phyloP scores from a whole-genome alignment of 2,113 vertebrate genomes.

The Carassius gibelio region DNA sequence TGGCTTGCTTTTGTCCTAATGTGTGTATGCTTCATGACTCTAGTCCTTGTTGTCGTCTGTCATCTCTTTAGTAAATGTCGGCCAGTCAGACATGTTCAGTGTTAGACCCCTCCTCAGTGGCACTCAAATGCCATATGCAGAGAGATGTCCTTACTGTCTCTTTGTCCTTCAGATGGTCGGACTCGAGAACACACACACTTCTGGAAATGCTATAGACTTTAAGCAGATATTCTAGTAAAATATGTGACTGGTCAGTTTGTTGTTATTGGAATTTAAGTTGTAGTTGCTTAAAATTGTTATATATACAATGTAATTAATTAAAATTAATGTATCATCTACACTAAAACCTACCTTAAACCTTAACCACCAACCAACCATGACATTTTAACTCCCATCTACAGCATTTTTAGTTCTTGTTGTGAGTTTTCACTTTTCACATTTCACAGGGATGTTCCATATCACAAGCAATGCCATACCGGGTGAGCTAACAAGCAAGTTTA shows the following conservation, averaged over 20 bases:
- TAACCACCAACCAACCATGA: too few species aligned
- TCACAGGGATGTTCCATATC: too few species aligned
- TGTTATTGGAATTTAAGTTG: too few species aligned
- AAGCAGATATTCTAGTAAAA: neutral
- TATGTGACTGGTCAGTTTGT: too few species aligned
- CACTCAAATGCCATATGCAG: slow-evolving; percentile 42
- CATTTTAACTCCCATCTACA: too few species aligned
- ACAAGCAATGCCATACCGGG: neutral
- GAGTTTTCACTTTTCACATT: too few species aligned
- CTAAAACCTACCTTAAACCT: too few species aligned
- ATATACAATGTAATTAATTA: too few species aligned
- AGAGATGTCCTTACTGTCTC: slow-evolving; percentile 35
- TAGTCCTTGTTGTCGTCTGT: slow-evolving; percentile 20
- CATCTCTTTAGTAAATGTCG: slow-evolving; percentile 42
- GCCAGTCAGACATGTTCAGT: slow-evolving; percentile 32
- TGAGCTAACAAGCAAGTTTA: neutral
- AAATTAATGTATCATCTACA: too few species aligned
- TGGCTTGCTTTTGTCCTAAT: slow-evolving; percentile 5
- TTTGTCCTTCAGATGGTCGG: slow-evolving; percentile 39
- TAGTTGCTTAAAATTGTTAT: too few species aligned
- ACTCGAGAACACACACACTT: neutral
- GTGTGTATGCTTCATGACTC: slow-evolving; percentile 6
- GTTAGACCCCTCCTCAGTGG: slow-evolving; percentile 37
- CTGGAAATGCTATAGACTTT: slow-evolving; percentile 5
- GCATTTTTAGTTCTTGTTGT: neutral